Conservation (phyloP, 2,797 vertebrate species). For the Schizopygopsis malacanthus region DNA sequence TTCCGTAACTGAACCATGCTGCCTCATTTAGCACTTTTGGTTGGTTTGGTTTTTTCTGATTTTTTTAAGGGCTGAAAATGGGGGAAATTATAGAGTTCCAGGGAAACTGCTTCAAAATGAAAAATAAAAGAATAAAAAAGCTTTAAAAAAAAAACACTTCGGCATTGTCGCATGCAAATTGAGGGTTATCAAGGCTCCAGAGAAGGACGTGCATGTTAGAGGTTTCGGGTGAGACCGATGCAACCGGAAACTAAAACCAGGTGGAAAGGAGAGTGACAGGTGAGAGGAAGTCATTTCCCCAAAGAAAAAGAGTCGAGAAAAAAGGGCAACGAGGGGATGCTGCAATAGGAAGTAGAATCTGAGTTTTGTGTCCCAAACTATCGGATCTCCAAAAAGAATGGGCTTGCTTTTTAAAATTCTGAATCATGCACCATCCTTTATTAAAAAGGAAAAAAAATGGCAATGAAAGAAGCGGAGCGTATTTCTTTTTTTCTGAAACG, state of each 20-base stretch:
- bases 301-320: conserved; percentile 71
- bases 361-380: conserved; percentile 81
- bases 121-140: conserved; percentile 73
- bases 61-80: conserved; percentile 70
- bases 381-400: conserved; percentile 83
- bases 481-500: conserved; percentile 68
- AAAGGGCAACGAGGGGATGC: conserved; percentile 80
- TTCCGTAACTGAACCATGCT: conserved; percentile 75
- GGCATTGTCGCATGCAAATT: conserved; percentile 96
- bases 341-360: conserved; percentile 79
- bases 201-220: conserved; percentile 98
- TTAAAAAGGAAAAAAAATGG: conserved; percentile 77
- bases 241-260: conserved; percentile 92
- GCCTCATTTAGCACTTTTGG: conserved; percentile 56
- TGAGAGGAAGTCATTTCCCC: conserved; percentile 73
- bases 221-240: conserved; percentile 89
- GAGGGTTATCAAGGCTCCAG: conserved; percentile 96
- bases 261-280: conserved; percentile 71
- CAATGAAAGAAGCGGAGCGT: conserved; percentile 80
- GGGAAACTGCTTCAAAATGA: conserved; percentile 78
- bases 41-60: conserved; percentile 65
- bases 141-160: conserved; percentile 76
- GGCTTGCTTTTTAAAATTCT: conserved; percentile 81
- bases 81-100: conserved; percentile 80
- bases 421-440: conserved; percentile 94